Conservation (phyloP, 2,797 vertebrate genomes). For the Percopsis omiscomaycus region DNA sequence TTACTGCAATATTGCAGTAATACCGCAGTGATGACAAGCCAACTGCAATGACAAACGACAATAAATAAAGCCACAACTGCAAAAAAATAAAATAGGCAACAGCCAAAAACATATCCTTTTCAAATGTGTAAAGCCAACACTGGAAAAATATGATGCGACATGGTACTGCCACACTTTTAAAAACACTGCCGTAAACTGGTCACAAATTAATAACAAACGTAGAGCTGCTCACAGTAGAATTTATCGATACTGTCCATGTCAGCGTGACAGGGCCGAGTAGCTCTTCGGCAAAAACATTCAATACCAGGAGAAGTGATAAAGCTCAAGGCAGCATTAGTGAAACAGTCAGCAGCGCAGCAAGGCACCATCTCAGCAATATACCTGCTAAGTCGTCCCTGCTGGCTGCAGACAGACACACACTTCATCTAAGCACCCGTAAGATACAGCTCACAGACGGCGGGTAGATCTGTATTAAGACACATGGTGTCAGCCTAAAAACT, state of each 20-base stretch:
- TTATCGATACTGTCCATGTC: background rate
- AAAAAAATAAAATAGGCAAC: too few relatives aligned
- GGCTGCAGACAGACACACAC: conserved; percentile 11
- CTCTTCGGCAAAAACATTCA: conserved; percentile 38
- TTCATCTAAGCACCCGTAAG: conserved; percentile 31
- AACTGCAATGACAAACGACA: too few relatives aligned
- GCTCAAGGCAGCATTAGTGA: conserved; percentile 45
- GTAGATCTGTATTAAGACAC: conserved; percentile 2
- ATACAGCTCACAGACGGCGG: background rate
- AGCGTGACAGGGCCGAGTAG: conserved; percentile 26
- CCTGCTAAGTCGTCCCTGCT: conserved; percentile 36
- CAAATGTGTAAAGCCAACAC: too few relatives aligned
- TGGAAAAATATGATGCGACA: too few relatives aligned
- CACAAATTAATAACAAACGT: conserved; percentile 11
- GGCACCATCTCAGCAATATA: conserved; percentile 48
- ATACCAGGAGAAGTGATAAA: conserved; percentile 53
- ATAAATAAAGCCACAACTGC: too few relatives aligned
- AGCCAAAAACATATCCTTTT: too few relatives aligned
- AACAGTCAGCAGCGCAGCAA: conserved; percentile 47
- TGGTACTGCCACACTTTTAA: background rate
- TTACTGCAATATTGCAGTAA: too few relatives aligned
- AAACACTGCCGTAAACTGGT: too few relatives aligned
- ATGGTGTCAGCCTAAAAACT: conserved; percentile 8
- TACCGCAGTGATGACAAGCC: too few relatives aligned
- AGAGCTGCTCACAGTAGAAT: conserved; percentile 36